Evolutionary conservation across 2,113 vertebrate species (phyloP).

Genomic region (Chaenogobius annularis): DNA sequence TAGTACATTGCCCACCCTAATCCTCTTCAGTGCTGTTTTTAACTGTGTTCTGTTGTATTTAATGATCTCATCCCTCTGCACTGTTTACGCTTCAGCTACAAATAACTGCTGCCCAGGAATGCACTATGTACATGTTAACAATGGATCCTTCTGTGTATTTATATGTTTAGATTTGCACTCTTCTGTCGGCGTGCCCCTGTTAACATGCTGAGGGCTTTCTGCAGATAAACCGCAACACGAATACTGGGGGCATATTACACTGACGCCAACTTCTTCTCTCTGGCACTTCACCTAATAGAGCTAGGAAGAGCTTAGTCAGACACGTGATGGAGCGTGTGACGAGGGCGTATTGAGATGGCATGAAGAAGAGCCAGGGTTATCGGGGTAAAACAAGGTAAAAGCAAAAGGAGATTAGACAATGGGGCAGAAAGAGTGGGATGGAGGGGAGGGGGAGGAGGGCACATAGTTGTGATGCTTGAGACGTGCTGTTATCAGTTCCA

Average conservation of each 20-base stretch:
- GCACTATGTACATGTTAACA: constrained; percentile 28
- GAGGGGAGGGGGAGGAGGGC: constrained; percentile 23
- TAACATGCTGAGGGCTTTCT: constrained; percentile 28
- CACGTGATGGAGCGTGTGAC: constrained; percentile 55
- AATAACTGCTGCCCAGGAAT: constrained; percentile 11
- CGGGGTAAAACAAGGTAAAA: constrained; percentile 46
- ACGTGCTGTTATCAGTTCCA: constrained; percentile 37
- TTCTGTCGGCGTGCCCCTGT: constrained; percentile 8
- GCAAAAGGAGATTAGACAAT: constrained; percentile 40
- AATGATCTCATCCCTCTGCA: background rate
- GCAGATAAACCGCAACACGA: constrained; percentile 35
- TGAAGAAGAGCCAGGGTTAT: constrained; percentile 53
- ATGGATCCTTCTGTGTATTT: constrained; percentile 40
- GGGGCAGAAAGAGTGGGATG: constrained; percentile 24
- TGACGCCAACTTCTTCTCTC: constrained; percentile 47
- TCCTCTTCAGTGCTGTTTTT: background rate
- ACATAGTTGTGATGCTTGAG: constrained; percentile 59
- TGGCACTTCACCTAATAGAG: constrained; percentile 45
- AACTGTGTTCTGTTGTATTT: background rate
- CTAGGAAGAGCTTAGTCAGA: constrained; percentile 30
- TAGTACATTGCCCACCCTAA: background rate
- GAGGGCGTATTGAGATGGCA: constrained; percentile 55
- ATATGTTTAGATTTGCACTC: constrained; percentile 32
- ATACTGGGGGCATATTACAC: constrained; percentile 46
- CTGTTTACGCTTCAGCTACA: constrained; percentile 16